phyloP scores from a whole-genome alignment of 2,888 invertebrate species.

The Diplazon laetatorius region DNA sequence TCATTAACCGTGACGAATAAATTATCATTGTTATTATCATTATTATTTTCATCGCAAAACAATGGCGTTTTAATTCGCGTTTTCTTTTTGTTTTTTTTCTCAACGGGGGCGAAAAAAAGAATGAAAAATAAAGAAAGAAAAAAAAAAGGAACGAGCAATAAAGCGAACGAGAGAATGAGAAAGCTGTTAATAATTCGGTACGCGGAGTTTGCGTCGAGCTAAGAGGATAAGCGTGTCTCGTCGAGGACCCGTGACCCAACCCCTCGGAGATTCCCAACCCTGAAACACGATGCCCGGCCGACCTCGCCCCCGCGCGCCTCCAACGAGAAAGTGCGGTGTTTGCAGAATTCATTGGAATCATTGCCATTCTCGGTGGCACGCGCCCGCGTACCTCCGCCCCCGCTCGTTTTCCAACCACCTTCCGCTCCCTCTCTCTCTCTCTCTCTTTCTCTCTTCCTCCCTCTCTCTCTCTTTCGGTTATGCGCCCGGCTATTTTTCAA shows the following conservation, averaged over 20 bases:
- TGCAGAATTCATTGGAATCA: slow-evolving; percentile 71
- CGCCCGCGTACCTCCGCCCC: slow-evolving; percentile 53
- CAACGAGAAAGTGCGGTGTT: slow-evolving; percentile 69
- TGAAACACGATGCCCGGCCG: slow-evolving; percentile 25
- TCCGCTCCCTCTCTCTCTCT: slow-evolving; percentile 7
- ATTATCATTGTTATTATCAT: slow-evolving; percentile 23
- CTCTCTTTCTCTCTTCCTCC: slow-evolving; percentile 29
- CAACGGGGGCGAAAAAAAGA: background rate
- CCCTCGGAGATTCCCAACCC: no score
- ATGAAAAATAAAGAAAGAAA: slow-evolving; percentile 12
- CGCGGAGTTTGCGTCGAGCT: slow-evolving; percentile 64
- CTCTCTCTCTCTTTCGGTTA: slow-evolving; percentile 43
- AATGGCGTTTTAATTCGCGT: slow-evolving; percentile 62
- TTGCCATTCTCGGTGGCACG: slow-evolving; percentile 68
- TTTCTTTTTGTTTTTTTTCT: slow-evolving; percentile 2
- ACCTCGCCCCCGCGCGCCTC: slow-evolving; percentile 24
- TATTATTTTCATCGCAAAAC: background rate
- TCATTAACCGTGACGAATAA: slow-evolving; percentile 32
- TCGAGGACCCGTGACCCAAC: slow-evolving; percentile 63
- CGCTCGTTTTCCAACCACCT: no score
- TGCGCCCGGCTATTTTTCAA: slow-evolving; percentile 65
- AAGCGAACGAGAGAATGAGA: slow-evolving; percentile 29
- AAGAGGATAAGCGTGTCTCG: slow-evolving; percentile 69
- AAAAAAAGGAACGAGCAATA: slow-evolving; percentile 34
- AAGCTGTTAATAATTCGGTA: slow-evolving; percentile 65